Evolutionary conservation across 2,888 invertebrate species (phyloP), one percentile per base, ranked within the genome.

Genomic region (Rhimphoctona megacephalus): DNA sequence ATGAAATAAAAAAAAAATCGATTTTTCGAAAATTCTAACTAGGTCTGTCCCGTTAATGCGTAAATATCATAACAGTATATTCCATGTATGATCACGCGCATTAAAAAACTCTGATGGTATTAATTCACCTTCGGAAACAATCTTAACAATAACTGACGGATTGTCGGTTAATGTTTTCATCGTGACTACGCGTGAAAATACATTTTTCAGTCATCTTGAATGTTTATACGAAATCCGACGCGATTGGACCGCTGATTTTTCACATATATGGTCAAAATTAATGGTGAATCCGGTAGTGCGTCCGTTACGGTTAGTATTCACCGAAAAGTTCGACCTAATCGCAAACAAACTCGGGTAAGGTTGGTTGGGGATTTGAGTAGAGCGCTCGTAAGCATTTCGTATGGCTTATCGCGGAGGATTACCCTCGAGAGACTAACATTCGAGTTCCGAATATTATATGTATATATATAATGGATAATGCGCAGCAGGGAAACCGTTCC

Each of bases 361-460:
- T 79, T 82, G 69, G 61, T 52, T 33, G 70, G 69, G 73, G 70
- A 14, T 81, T 83, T 57, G 46, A 69, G 43, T 39, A 57, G 74
- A 78, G 43, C 66, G 54, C 57, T 79, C 74, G 54, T 76, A 66
- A 78, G 84, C 85, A 81, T 88, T 85, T 85, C 83, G 86, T 85
- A 73, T 81, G 81, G 87, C 86, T 88, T 88, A 87, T 88, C 88
- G 87, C 85, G 61, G 83, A 64, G 88, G 87, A 88, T 88, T 86
- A 88, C 76, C 82, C 88, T 87, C 84, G 69, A 86, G 87, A 83
- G 86, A 87, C 81, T 85, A 67, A 61, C 82, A 85, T 85, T 69
- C 69, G 69, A 76, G 79, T 83, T 76, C 39, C 72, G 46, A 83
- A 80, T 77, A 78, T 69, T 70, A 70, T 70, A 61, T 52, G 30